Evolutionary conservation across 2,797 vertebrate species (phyloP).

Genomic region (Meriones psammophilus): DNA sequence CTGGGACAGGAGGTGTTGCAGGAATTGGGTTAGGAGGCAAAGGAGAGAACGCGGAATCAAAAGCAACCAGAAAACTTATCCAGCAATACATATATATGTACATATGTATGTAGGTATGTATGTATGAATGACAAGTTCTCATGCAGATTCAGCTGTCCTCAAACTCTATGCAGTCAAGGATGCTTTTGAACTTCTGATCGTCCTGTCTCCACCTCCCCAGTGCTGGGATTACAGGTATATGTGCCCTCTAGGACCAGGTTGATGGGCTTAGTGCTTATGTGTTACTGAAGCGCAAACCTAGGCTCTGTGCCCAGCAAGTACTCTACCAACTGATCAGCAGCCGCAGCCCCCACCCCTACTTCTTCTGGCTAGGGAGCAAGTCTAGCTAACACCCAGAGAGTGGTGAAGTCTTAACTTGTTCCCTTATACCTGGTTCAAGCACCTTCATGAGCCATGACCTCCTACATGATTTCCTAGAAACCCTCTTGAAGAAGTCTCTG

Average conservation of each 20-base stretch:
- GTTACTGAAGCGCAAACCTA: neutral
- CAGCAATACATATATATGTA: no score
- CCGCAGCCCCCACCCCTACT: no score
- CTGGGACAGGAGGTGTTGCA: neutral
- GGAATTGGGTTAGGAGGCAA: neutral
- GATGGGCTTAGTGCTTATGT: neutral
- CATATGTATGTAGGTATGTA: no score
- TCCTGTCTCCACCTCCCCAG: neutral
- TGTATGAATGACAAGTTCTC: neutral
- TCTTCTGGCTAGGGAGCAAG: neutral
- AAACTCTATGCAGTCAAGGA: neutral
- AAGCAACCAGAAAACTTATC: neutral
- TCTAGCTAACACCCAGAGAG: neutral
- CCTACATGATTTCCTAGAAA: neutral
- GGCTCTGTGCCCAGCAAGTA: neutral
- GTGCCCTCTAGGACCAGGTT: neutral
- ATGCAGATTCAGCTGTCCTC: neutral
- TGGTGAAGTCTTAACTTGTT: neutral
- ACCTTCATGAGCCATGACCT: neutral
- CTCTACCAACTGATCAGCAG: no score
- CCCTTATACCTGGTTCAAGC: neutral
- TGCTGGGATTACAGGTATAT: neutral
- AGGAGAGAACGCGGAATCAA: neutral
- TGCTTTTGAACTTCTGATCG: neutral
- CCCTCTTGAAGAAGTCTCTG: neutral